A percentile compares a stretch with the other conserved stretches of the same genome.
Evolutionary conservation across 1,140 invertebrate species (phyloP).

Genomic region (Bombus breviceps): DNA sequence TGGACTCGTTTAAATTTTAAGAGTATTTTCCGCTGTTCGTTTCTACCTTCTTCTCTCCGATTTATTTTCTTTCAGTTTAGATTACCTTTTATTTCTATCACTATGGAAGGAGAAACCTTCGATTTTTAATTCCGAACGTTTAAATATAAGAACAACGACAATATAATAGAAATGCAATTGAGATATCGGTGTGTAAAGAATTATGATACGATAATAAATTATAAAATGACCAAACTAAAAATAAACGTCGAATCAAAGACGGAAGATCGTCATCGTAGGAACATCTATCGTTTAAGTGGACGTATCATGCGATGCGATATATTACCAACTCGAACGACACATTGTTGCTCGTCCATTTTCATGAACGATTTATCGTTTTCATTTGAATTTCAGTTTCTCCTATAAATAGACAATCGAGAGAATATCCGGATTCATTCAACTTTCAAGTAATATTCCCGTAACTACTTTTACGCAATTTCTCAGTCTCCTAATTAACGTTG

Average conservation of each 20-base stretch:
- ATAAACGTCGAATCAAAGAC: background rate
- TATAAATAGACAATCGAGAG: background rate
- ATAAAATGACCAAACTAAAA: background rate
- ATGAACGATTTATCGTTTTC: background rate
- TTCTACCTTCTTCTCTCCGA: background rate
- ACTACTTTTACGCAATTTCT: background rate
- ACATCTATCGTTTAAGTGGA: background rate
- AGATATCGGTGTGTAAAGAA: no score
- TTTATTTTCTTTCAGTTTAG: background rate
- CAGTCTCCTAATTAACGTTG: background rate
- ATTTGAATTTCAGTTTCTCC: background rate
- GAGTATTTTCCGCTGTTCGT: background rate
- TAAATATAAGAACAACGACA: no score
- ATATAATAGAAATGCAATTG: no score
- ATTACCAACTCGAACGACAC: background rate
- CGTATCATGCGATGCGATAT: conserved; percentile 15
- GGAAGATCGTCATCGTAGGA: background rate
- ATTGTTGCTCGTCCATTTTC: conserved; percentile 14
- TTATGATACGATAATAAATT: no score
- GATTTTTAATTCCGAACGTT: background rate
- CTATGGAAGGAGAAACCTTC: background rate
- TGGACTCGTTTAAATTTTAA: background rate
- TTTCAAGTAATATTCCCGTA: background rate
- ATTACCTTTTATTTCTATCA: background rate
- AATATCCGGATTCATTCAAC: background rate